Evolutionary conservation across 2,113 vertebrate genomes (phyloP).

Genomic region (Delphinapterus leucas): DNA sequence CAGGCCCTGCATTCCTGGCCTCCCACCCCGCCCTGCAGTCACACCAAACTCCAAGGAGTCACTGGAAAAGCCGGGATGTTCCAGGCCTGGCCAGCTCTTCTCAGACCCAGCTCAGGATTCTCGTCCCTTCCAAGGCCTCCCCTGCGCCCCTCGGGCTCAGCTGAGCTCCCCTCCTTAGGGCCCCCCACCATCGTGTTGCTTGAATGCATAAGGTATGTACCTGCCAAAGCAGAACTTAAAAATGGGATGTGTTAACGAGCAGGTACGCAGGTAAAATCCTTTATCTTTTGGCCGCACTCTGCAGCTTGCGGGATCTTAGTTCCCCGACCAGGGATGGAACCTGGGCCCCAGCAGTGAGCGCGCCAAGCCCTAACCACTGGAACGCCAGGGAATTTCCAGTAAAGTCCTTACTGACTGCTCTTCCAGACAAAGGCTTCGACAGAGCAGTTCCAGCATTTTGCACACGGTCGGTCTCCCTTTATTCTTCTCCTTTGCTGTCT

Average conservation of each 20-base stretch:
- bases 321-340: not conserved
- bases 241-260: fast-evolving
- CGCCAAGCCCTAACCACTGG: not conserved
- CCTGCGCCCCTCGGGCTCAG: not conserved
- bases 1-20: not conserved
- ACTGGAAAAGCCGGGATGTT: fast-evolving
- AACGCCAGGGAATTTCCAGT: not conserved
- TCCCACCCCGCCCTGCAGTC: not conserved
- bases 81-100: not conserved
- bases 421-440: not conserved
- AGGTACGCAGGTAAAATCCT: not conserved
- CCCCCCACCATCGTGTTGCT: no score
- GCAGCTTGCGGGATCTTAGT: no score
- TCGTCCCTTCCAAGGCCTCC: not conserved
- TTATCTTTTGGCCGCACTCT: no score
- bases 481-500: fast-evolving
- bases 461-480: no score
- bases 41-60: not conserved
- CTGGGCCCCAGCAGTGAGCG: not conserved
- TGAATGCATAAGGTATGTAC: not conserved
- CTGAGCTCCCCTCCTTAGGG: not conserved
- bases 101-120: not conserved
- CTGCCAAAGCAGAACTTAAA: not conserved
- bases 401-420: not conserved
- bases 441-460: no score